Evolutionary conservation across 2,888 invertebrate species (phyloP).

Genomic region (Amitus sp.): DNA sequence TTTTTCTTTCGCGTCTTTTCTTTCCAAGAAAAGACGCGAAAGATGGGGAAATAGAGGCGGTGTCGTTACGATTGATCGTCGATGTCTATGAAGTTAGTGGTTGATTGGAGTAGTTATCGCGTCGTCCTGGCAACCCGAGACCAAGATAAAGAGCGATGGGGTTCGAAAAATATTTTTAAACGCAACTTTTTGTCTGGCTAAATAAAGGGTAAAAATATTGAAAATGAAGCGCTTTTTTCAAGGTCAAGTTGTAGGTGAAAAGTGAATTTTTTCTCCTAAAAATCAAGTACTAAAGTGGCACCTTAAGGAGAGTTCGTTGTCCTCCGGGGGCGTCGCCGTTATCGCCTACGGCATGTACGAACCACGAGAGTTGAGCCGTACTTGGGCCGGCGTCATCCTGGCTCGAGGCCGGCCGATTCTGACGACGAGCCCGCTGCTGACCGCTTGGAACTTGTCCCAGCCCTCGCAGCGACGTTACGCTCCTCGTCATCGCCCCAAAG

Average conservation of each 20-base stretch:
- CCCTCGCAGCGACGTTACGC: constrained; percentile 27
- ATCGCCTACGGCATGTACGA: too few relatives aligned
- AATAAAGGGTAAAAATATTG: constrained; percentile 28
- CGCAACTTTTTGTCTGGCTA: not conserved
- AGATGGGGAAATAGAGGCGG: constrained; percentile 2
- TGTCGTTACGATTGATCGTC: constrained; percentile 36
- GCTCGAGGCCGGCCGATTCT: constrained; percentile 15
- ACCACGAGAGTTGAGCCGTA: too few relatives aligned
- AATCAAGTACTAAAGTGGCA: constrained; percentile 1
- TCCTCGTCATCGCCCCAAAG: constrained; percentile 38
- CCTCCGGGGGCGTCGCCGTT: constrained; percentile 26
- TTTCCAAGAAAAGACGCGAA: not conserved
- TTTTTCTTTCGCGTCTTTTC: too few relatives aligned
- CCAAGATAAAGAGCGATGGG: constrained; percentile 34
- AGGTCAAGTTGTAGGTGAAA: constrained; percentile 1
- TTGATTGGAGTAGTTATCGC: constrained; percentile 37
- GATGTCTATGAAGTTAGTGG: constrained; percentile 34
- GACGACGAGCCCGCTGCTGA: constrained; percentile 26
- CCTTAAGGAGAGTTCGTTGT: constrained; percentile 35
- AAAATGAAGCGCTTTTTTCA: too few relatives aligned
- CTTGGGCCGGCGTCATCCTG: constrained; percentile 36
- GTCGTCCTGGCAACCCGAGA: constrained; percentile 39
- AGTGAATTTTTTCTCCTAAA: not conserved
- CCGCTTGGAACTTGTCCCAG: constrained; percentile 22
- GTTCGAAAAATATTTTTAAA: constrained; percentile 28